Evolutionary conservation across 1,140 invertebrate species (phyloP).

Genomic region (Penaeus indicus): DNA sequence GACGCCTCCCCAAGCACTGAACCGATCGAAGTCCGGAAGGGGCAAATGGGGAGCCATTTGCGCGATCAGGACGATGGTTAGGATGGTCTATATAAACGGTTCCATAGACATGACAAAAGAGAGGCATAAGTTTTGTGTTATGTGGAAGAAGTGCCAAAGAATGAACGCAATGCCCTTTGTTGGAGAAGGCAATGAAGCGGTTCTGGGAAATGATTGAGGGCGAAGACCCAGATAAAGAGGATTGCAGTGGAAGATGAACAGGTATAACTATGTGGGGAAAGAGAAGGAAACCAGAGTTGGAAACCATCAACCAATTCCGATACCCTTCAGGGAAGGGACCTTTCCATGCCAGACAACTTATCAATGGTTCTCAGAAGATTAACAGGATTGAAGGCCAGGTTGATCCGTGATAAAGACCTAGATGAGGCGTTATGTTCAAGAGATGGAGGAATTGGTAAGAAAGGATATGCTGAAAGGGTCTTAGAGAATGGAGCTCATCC

Average conservation of each 20-base stretch:
- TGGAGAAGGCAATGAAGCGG: background rate
- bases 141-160: background rate
- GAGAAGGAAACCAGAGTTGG: background rate
- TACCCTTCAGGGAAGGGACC: conserved; percentile 28
- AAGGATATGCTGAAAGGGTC: too few species aligned
- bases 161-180: too few species aligned
- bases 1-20: background rate
- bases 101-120: background rate
- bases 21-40: conserved; percentile 5
- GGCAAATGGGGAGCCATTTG: too few species aligned
- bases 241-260: background rate
- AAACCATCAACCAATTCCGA: conserved; percentile 2
- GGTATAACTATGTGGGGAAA: background rate
- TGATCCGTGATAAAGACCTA: too few species aligned
- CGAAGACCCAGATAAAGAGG: background rate
- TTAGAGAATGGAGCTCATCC: background rate
- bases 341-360: too few species aligned
- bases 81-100: conserved; percentile 29
- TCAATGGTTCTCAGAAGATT: too few species aligned
- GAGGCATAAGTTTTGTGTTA: too few species aligned
- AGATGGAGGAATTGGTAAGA: too few species aligned
- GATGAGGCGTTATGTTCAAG: too few species aligned
- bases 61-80: conserved; percentile 13
- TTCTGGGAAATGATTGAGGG: conserved; percentile 2
- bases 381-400: too few species aligned